These are phyloP conservation scores for Achatina immaculata DNA, from an alignment of 1,140 invertebrate genomes.

Conservation along the genomic window DNA sequence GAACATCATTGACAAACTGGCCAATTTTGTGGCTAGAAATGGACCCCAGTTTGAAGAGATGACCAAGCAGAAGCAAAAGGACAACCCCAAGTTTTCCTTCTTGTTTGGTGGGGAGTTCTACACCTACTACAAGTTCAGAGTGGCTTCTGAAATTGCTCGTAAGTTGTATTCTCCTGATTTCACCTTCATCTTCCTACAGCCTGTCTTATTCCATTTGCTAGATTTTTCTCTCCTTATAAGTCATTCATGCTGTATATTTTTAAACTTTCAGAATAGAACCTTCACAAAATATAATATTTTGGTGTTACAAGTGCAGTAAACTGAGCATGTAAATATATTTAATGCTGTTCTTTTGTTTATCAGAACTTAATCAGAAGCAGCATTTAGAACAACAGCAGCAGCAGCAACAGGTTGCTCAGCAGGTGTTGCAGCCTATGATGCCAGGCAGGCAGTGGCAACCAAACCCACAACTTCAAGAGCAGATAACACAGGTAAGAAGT, in stretches of 20 bases:
- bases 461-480: neutral
- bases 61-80: constrained; percentile 97
- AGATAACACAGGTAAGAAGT: too few relatives aligned
- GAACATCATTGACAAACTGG: constrained; percentile 98
- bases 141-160: constrained; percentile 74
- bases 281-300: too few relatives aligned
- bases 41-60: constrained; percentile 98
- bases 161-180: too few relatives aligned
- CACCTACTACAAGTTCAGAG: constrained; percentile 97
- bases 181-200: too few relatives aligned
- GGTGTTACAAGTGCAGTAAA: too few relatives aligned
- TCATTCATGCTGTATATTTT: too few relatives aligned
- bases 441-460: neutral
- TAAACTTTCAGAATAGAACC: too few relatives aligned
- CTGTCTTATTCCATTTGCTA: too few relatives aligned
- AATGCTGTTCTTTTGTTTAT: neutral
- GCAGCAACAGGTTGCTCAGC: constrained; percentile 19
- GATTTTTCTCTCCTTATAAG: too few relatives aligned
- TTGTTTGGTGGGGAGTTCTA: constrained; percentile 95
- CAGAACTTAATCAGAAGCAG: constrained; percentile 25
- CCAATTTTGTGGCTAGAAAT: constrained; percentile 98
- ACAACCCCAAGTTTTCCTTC: constrained; percentile 96
- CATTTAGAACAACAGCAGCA: neutral
- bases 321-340: too few relatives aligned
- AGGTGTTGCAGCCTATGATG: neutral